Evolutionary conservation across 2,888 invertebrate species (phyloP).

Genomic region (Ellobium chinense): DNA sequence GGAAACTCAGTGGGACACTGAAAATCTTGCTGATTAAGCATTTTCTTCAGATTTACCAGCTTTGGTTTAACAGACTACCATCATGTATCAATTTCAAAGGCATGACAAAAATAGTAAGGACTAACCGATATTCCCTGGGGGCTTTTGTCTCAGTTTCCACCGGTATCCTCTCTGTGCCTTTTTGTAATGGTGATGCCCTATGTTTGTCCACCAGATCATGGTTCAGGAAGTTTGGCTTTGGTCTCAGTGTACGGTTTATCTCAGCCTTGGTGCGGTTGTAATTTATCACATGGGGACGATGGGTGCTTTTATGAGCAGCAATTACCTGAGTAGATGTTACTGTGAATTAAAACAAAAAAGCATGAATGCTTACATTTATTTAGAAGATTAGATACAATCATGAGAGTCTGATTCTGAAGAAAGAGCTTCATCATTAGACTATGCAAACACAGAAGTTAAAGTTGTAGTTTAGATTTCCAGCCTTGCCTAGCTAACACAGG

Average conservation of each 20-base stretch:
- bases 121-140: slow-evolving; percentile 53
- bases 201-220: slow-evolving; percentile 47
- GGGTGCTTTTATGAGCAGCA: slow-evolving; percentile 8
- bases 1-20: too few relatives aligned
- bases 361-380: neutral
- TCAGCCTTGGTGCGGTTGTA: slow-evolving; percentile 24
- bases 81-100: neutral
- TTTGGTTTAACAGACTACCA: too few relatives aligned
- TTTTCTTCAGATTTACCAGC: too few relatives aligned
- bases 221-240: slow-evolving; percentile 40
- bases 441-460: too few relatives aligned
- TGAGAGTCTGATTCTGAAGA: too few relatives aligned
- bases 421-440: too few relatives aligned
- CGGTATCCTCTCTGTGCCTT: slow-evolving; percentile 11
- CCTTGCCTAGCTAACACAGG: too few relatives aligned
- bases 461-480: too few relatives aligned
- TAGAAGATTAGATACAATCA: too few relatives aligned
- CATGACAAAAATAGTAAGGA: neutral
- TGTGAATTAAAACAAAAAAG: neutral
- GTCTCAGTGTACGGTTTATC: slow-evolving; percentile 31
- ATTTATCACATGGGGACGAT: slow-evolving; percentile 32
- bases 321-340: neutral
- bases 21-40: too few relatives aligned
- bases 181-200: slow-evolving; percentile 34
- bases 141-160: slow-evolving; percentile 24